Percentiles rank a stretch among this genome's conserved stretches.
phyloP scores from a whole-genome alignment of 2,113 vertebrate species.

The Larimichthys polyactis region DNA sequence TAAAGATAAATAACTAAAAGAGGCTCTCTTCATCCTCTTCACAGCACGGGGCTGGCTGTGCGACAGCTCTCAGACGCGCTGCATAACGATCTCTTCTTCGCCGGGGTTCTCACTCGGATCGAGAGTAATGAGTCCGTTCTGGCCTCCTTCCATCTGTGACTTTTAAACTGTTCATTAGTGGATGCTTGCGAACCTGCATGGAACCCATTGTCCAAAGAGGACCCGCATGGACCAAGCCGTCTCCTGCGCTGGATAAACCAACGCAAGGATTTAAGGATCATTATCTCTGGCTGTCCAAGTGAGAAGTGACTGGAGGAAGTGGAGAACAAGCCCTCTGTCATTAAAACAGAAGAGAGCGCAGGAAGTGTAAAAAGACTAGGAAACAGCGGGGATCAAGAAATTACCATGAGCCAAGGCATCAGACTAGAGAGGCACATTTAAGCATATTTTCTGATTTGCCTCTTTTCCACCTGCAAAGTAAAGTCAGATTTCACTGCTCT shows the following conservation, averaged over 20 bases:
- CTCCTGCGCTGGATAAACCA: conserved; percentile 15
- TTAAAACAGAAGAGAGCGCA: conserved; percentile 30
- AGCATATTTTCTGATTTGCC: conserved; percentile 41
- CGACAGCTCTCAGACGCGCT: not conserved
- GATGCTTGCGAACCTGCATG: conserved; percentile 17
- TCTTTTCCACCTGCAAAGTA: conserved; percentile 32
- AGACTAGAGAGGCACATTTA: conserved; percentile 24
- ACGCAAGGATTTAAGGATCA: conserved; percentile 50
- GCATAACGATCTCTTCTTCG: conserved; percentile 12
- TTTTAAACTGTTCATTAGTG: conserved; percentile 64
- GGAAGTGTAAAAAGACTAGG: not conserved
- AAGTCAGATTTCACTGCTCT: conserved; percentile 60
- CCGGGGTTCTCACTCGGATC: not conserved
- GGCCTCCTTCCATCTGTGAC: conserved; percentile 34
- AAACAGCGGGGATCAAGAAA: conserved; percentile 28
- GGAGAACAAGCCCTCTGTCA: conserved; percentile 1
- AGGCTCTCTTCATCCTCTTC: not conserved
- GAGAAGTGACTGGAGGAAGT: conserved; percentile 42
- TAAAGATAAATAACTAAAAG: not conserved
- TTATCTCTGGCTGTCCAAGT: conserved; percentile 63
- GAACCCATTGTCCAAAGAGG: conserved; percentile 16
- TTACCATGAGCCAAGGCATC: conserved; percentile 20
- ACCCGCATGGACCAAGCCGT: conserved; percentile 14
- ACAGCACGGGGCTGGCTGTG: conserved; percentile 4
- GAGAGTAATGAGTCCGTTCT: conserved; percentile 25